Evolutionary conservation across 2,113 vertebrate genomes (phyloP).

Genomic region (Rhegmatorhina hoffmannsi): DNA sequence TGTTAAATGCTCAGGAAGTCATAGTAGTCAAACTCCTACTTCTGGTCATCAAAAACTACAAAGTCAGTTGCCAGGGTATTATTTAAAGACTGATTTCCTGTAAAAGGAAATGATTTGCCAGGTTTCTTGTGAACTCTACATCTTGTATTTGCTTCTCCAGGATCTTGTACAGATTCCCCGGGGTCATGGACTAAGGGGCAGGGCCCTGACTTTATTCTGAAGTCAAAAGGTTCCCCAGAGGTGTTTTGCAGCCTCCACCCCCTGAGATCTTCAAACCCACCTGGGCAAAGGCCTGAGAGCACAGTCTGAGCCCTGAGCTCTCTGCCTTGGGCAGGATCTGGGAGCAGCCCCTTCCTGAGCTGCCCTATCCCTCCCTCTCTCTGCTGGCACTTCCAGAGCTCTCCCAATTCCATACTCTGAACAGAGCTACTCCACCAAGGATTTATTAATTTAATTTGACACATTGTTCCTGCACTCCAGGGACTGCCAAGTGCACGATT

Average conservation of each 20-base stretch:
- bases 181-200: neutral
- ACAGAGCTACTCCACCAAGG: fast-evolving
- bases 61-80: neutral
- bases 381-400: neutral
- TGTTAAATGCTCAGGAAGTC: constrained; percentile 52
- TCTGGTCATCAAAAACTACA: neutral
- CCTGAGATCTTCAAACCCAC: neutral
- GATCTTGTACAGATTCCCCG: neutral
- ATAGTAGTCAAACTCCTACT: neutral
- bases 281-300: neutral
- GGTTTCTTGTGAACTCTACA: neutral
- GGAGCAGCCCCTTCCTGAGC: neutral
- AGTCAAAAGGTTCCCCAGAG: neutral
- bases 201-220: neutral
- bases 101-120: neutral
- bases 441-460: neutral
- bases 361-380: neutral
- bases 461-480: neutral
- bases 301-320: neutral
- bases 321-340: neutral
- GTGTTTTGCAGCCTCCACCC: neutral
- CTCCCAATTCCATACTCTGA: neutral
- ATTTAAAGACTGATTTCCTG: neutral
- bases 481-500: neutral
- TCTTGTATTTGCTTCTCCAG: neutral